Conservation (phyloP, 2,888 invertebrate genomes). For the Ganaspis brasiliensis region DNA sequence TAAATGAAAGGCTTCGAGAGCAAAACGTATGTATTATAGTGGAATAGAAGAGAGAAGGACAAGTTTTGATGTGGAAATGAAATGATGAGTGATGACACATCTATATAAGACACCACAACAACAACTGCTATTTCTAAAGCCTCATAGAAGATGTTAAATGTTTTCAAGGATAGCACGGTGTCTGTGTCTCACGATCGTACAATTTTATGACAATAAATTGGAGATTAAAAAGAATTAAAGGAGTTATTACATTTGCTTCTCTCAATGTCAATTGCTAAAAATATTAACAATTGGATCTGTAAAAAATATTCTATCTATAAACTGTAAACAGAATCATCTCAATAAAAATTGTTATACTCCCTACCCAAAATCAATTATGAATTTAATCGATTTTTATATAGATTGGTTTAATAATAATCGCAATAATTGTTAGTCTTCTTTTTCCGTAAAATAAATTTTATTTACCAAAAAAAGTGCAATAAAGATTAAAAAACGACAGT, state of each 20-base stretch:
- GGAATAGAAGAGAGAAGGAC: conserved; percentile 18
- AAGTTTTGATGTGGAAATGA: conserved; percentile 20
- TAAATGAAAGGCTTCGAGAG: conserved; percentile 23
- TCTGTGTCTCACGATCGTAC: background rate
- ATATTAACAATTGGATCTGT: too few species aligned
- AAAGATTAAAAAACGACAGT: too few species aligned
- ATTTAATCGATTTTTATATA: too few species aligned
- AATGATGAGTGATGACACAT: conserved; percentile 24
- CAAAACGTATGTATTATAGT: background rate
- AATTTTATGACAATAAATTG: conserved; percentile 9
- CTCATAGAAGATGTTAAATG: conserved; percentile 14
- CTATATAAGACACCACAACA: background rate
- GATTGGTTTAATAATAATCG: too few species aligned
- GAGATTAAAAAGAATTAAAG: background rate
- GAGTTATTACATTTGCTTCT: background rate
- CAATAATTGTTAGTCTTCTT: too few species aligned
- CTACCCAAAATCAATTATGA: too few species aligned
- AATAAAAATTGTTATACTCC: too few species aligned
- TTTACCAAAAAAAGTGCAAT: too few species aligned
- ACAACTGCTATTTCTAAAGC: conserved; percentile 8
- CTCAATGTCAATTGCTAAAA: background rate
- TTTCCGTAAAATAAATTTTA: too few species aligned
- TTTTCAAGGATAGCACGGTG: conserved; percentile 19
- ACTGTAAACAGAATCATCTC: too few species aligned
- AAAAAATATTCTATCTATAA: too few species aligned